A percentile compares a stretch with the other conserved stretches of the same genome.
These are phyloP conservation scores for Pyrocephalus nanus DNA, from an alignment of 2,797 vertebrate species.

Conservation along the genomic window DNA sequence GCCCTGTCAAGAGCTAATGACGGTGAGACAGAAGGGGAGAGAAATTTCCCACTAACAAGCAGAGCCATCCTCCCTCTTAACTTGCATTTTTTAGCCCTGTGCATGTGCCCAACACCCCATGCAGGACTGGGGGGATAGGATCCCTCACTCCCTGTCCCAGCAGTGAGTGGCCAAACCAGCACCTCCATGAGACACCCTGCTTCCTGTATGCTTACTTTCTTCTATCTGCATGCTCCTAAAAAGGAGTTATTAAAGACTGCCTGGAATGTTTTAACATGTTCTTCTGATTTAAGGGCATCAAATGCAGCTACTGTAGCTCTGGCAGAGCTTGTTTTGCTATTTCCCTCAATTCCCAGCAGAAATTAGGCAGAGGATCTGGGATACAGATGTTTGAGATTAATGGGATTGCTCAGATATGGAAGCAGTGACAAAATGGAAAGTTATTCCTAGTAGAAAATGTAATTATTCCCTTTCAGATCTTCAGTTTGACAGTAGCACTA, in stretches of 20 bases:
- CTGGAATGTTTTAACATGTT: not conserved
- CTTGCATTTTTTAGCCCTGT: not conserved
- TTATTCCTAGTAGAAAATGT: conserved; percentile 39
- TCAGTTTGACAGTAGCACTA: conserved; percentile 35
- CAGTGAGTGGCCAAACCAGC: not conserved
- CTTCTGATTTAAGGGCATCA: not conserved
- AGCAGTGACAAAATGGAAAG: conserved; percentile 36
- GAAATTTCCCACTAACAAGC: not conserved
- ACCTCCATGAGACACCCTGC: not conserved
- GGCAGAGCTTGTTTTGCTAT: not conserved
- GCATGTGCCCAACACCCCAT: too few species aligned
- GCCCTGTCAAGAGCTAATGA: not conserved
- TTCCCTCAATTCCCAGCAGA: conserved; percentile 25
- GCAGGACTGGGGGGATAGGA: not conserved
- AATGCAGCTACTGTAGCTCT: not conserved
- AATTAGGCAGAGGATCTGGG: conserved; percentile 2
- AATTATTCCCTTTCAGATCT: conserved; percentile 45
- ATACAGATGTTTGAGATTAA: conserved; percentile 20
- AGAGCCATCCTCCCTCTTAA: not conserved
- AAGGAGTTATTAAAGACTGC: not conserved
- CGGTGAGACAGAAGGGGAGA: not conserved
- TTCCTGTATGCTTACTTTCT: not conserved
- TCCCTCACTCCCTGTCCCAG: not conserved
- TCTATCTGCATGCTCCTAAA: not conserved
- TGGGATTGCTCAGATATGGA: not conserved